Percentiles rank a stretch among this genome's conserved stretches.
Conservation (phyloP, 2,888 invertebrate species). For the Ptychoptera albimana region DNA sequence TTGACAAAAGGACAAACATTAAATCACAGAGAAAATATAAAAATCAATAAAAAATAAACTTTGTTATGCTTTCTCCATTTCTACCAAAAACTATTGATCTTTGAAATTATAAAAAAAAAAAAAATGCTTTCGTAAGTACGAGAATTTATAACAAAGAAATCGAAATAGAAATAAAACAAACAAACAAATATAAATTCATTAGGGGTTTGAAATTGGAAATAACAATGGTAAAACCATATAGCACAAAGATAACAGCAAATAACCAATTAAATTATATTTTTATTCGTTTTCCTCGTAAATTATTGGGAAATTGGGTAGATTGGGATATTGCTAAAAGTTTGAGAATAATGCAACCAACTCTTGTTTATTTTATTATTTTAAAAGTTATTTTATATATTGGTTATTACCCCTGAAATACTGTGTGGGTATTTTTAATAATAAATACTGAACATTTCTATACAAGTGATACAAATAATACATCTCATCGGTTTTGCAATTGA, state of each 20-base stretch:
- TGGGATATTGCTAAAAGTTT: not conserved
- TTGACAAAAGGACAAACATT: too few relatives aligned
- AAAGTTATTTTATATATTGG: too few relatives aligned
- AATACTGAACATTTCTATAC: too few relatives aligned
- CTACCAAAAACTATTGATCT: too few relatives aligned
- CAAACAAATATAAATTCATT: too few relatives aligned
- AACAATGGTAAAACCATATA: constrained; percentile 8
- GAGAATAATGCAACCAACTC: not conserved
- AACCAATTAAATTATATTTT: constrained; percentile 9
- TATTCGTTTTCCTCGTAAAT: not conserved
- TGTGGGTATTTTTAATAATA: too few relatives aligned
- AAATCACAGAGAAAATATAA: constrained; percentile 1
- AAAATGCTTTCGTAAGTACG: constrained; percentile 6
- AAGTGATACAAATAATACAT: too few relatives aligned
- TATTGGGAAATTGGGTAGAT: not conserved
- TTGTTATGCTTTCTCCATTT: constrained; percentile 7
- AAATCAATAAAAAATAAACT: constrained; percentile 5
- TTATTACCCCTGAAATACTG: too few relatives aligned
- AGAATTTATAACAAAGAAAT: too few relatives aligned
- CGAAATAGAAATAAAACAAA: too few relatives aligned
- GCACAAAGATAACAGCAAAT: constrained; percentile 6
- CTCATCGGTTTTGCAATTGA: too few relatives aligned
- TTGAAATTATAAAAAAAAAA: constrained; percentile 8
- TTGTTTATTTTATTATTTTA: too few relatives aligned
- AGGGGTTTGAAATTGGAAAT: constrained; percentile 8